Percentiles rank a stretch among this genome's conserved stretches.
Conservation (phyloP, 1,140 invertebrate species). For the Sarcophaga peregrina region DNA sequence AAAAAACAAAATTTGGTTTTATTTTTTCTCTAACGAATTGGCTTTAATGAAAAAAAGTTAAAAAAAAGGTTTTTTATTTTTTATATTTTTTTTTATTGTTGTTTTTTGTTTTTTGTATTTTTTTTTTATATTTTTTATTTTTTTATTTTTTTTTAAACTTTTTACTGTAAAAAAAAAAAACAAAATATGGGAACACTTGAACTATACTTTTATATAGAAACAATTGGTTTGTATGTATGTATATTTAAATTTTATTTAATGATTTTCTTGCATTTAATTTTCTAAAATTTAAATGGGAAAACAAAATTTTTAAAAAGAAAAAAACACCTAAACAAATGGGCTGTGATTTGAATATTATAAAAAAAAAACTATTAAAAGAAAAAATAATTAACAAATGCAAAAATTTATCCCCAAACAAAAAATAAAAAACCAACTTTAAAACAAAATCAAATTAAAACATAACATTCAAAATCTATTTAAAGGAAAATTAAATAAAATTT, state of each 20-base stretch:
- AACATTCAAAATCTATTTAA: too few species aligned
- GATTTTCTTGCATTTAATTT: neutral
- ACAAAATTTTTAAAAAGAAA: neutral
- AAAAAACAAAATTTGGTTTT: conserved; percentile 46
- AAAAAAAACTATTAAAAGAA: conserved; percentile 23
- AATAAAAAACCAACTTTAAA: too few species aligned
- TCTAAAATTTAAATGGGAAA: neutral
- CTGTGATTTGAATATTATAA: conserved; percentile 58
- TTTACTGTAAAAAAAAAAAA: conserved; percentile 6
- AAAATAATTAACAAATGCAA: neutral
- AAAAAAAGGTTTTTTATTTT: conserved; percentile 5
- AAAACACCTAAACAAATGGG: conserved; percentile 53
- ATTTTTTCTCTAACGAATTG: too few species aligned
- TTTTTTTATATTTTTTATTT: conserved; percentile 17
- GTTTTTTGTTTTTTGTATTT: too few species aligned
- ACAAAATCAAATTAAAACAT: too few species aligned
- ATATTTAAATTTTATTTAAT: conserved; percentile 26
- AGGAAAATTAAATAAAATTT: too few species aligned
- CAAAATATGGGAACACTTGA: conserved; percentile 21
- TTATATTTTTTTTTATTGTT: neutral
- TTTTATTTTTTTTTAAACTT: neutral
- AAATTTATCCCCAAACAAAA: neutral
- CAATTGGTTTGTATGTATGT: conserved; percentile 40
- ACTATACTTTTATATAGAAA: neutral
- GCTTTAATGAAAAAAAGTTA: neutral